phyloP scores from a whole-genome alignment of 2,797 vertebrate genomes.

The Mareca strepera region DNA sequence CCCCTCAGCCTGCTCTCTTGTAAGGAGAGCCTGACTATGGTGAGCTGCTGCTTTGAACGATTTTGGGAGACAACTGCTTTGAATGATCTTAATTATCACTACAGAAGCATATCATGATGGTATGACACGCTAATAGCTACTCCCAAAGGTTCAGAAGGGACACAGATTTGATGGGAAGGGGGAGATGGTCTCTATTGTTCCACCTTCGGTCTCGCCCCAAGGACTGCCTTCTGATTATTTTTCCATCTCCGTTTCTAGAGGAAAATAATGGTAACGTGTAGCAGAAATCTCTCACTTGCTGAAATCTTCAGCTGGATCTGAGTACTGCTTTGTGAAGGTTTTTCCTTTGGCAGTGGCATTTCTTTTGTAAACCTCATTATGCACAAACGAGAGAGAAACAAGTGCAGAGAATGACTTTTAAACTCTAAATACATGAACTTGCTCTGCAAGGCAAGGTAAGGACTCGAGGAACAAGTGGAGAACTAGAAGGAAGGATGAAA shows the following conservation, averaged over 20 bases:
- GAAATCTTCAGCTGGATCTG: neutral
- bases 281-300: neutral
- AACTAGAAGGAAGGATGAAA: neutral
- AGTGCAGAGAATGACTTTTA: neutral
- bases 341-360: neutral
- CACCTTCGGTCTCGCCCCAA: neutral
- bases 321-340: neutral
- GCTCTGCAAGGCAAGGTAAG: neutral
- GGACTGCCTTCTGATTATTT: neutral
- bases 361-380: neutral
- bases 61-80: neutral
- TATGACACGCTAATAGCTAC: neutral
- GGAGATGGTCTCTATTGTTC: neutral
- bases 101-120: neutral
- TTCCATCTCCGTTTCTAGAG: neutral
- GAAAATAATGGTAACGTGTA: rapidly evolving
- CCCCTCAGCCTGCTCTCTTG: too few relatives aligned
- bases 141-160: neutral
- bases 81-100: neutral
- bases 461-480: neutral
- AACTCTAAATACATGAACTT: rapidly evolving
- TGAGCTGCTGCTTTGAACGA: neutral
- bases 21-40: neutral
- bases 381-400: neutral
- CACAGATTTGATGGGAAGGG: neutral